These are phyloP conservation scores for Philonicus albiceps DNA, from an alignment of 2,888 invertebrate genomes.

Conservation along the genomic window DNA sequence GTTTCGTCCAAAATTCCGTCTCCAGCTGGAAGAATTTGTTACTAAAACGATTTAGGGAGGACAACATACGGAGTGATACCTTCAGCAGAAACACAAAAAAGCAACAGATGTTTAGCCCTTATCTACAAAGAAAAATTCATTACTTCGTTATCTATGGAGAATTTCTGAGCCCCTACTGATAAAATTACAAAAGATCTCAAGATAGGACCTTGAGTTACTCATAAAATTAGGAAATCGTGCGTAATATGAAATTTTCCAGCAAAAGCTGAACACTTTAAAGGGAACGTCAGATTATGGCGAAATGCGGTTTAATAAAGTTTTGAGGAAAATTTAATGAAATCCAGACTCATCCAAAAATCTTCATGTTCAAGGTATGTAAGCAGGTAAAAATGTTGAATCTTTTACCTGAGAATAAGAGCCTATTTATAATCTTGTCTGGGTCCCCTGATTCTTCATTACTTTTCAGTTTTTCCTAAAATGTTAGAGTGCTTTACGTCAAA, in stretches of 20 bases:
- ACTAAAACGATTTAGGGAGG: not conserved
- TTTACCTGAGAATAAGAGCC: not conserved
- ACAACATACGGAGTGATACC: not conserved
- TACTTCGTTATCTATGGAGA: not conserved
- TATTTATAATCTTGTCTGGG: not conserved
- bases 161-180: not conserved
- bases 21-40: not conserved
- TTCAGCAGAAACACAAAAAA: not conserved
- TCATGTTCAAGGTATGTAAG: not conserved
- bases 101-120: not conserved
- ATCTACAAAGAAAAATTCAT: not conserved
- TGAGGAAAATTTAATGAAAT: not conserved
- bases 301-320: not conserved
- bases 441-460: not conserved
- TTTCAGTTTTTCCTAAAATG: not conserved
- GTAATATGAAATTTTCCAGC: not conserved
- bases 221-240: not conserved
- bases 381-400: not conserved
- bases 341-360: not conserved
- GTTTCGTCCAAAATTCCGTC: not conserved
- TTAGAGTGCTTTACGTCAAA: not conserved
- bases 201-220: not conserved
- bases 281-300: not conserved
- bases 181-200: not conserved
- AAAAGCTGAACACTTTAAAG: not conserved